A percentile compares a stretch with the other conserved stretches of the same genome.
These are phyloP conservation scores for Heliconius congener DNA, from an alignment of 1,140 invertebrate genomes.

Conservation along the genomic window DNA sequence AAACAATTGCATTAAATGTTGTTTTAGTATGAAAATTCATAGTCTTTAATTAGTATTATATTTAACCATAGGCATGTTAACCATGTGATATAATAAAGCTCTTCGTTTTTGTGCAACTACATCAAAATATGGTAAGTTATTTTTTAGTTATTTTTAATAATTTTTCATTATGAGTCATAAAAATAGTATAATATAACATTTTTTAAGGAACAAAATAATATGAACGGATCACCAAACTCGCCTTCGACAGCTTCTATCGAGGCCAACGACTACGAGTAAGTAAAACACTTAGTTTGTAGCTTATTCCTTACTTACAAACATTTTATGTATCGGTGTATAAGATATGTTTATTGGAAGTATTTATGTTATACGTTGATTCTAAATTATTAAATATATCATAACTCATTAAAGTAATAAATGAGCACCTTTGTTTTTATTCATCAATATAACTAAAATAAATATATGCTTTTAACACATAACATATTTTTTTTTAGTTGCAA, in stretches of 20 bases:
- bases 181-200: constrained; percentile 30
- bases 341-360: background rate
- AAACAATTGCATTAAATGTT: constrained; percentile 14
- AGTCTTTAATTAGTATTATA: background rate
- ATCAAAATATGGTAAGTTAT: constrained; percentile 28
- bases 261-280: constrained; percentile 64
- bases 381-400: background rate
- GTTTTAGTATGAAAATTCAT: background rate
- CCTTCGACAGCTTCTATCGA: constrained; percentile 50
- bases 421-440: background rate
- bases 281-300: constrained; percentile 21
- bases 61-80: background rate
- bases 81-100: constrained; percentile 2
- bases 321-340: background rate
- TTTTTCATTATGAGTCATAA: constrained; percentile 20
- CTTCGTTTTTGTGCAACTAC: constrained; percentile 16
- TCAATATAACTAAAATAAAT: background rate
- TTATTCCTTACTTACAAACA: background rate
- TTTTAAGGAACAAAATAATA: constrained; percentile 51
- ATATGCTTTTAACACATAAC: background rate
- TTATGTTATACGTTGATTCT: background rate
- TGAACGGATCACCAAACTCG: constrained; percentile 47
- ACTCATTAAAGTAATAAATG: background rate
- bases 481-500: no score
- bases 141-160: constrained; percentile 5